phyloP scores from a whole-genome alignment of 2,113 vertebrate species.

The Hippocampus mohnikei region DNA sequence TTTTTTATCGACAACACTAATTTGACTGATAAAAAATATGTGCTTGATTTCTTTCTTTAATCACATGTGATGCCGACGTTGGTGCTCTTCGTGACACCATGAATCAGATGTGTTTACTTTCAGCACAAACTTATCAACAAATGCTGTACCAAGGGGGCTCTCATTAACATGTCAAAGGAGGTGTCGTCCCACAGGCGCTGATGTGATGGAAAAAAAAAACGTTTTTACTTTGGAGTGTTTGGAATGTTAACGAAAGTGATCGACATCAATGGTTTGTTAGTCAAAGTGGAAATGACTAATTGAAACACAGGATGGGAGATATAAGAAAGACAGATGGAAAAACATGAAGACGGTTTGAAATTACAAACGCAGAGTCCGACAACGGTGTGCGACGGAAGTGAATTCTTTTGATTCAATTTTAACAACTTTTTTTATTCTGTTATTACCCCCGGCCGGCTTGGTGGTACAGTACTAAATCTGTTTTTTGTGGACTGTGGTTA shows the following conservation, averaged over 20 bases:
- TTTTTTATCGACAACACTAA: too few relatives aligned
- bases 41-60: too few relatives aligned
- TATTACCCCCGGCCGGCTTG: slow-evolving; percentile 41
- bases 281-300: neutral
- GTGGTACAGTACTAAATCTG: too few relatives aligned
- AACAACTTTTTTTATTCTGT: slow-evolving; percentile 26
- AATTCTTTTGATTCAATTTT: slow-evolving; percentile 55
- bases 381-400: slow-evolving; percentile 5
- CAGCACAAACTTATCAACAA: slow-evolving; percentile 35
- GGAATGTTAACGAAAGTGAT: slow-evolving; percentile 45
- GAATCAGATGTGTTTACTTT: slow-evolving; percentile 6
- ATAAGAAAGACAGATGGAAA: neutral
- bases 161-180: slow-evolving; percentile 10
- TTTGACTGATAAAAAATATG: too few relatives aligned
- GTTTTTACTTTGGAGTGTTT: slow-evolving; percentile 23
- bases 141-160: slow-evolving; percentile 19
- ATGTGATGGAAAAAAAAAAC: slow-evolving; percentile 29
- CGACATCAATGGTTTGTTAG: slow-evolving; percentile 29
- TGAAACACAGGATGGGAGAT: neutral
- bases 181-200: slow-evolving; percentile 17
- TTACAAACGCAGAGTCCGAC: slow-evolving; percentile 14
- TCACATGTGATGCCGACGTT: too few relatives aligned
- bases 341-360: neutral
- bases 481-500: slow-evolving; percentile 73
- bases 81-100: neutral